Conservation (phyloP, 2,888 invertebrate genomes). For the Oligia latruncula region DNA sequence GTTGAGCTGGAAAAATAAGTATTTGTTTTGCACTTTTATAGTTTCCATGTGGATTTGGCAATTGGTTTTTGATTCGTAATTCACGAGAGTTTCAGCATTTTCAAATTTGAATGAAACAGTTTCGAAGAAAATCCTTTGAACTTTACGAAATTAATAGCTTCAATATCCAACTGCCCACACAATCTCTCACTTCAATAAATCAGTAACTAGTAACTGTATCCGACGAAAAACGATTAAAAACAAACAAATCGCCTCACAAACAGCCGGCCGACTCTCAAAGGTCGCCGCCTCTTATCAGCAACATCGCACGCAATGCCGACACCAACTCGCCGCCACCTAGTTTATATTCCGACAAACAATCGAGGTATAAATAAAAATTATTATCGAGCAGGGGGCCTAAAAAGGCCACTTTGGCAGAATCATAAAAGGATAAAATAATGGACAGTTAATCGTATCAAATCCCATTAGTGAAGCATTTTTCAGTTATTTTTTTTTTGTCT, state of each 20-base stretch:
- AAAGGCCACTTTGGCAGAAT: too few relatives aligned
- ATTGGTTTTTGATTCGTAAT: not conserved
- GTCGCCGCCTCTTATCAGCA: slow-evolving; percentile 43
- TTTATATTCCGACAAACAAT: slow-evolving; percentile 48
- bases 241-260: slow-evolving; percentile 22
- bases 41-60: not conserved
- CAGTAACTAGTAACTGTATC: slow-evolving; percentile 37
- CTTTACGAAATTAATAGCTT: not conserved
- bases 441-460: too few relatives aligned
- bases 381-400: slow-evolving; percentile 18
- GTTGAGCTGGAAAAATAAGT: not conserved
- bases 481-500: too few relatives aligned
- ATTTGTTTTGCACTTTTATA: not conserved
- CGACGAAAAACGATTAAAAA: slow-evolving; percentile 41
- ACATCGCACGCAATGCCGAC: slow-evolving; percentile 51
- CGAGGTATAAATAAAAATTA: slow-evolving; percentile 38
- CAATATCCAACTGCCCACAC: not conserved
- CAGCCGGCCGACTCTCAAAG: slow-evolving; percentile 25
- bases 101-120: not conserved
- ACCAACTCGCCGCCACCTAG: slow-evolving; percentile 13
- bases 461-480: too few relatives aligned
- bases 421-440: too few relatives aligned
- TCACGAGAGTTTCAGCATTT: not conserved
- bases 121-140: not conserved
- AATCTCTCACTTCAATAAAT: slow-evolving; percentile 25